Base-by-base conservation (phyloP, 2,113 vertebrate genomes). In the Entomyzon cyanotis region DNA sequence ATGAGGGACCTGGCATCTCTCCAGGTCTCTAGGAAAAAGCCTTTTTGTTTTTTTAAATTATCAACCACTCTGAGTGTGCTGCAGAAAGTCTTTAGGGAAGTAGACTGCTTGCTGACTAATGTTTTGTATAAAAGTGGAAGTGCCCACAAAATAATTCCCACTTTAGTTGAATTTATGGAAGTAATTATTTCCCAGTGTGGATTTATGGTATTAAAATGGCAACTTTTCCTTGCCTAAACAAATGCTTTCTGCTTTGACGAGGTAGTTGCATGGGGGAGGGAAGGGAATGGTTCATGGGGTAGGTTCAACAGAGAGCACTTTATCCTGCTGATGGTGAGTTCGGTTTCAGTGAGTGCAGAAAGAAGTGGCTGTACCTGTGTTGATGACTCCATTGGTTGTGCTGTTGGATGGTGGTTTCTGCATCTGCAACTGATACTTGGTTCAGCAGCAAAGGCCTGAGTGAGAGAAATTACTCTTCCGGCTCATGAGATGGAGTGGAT, bases 41-140 rank as follows among this genome's bases (percentile, higher is more conserved):
- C 19, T 52, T 21, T 50, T 68, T 33, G 15, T 42, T 62, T 42
- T 46, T 60, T 39, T 28, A 3, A 24, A 14, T 94, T 84, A 75
- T 75, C 81, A 93, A 11, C 68, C 30, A 24, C 71, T 95, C 77
- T 35, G 50, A 81, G 37, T 5, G 3, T 17, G 5, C 67, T 84
- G 52, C 13, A 58, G 68, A 91, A 92, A 23, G 53, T 81, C 71
- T 94, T 96, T 23, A 80, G 86, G 91, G 55, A 92, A 82, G 91
- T 52, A n/a, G 24, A 60, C 60, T 14, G 37, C 89, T 96, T 95
- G 78, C 84, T 90, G 78, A 93, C 60, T 96, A 63, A 55, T 84
- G 47, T 59, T 89, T 84, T 74, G 23, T 93, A 27, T 65, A 41
- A 90, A 94, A 95, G 60, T 92, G 63, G 56, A 95, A 84, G n/a